Conservation (phyloP, 2,888 invertebrate genomes). For the Blera fallax region DNA sequence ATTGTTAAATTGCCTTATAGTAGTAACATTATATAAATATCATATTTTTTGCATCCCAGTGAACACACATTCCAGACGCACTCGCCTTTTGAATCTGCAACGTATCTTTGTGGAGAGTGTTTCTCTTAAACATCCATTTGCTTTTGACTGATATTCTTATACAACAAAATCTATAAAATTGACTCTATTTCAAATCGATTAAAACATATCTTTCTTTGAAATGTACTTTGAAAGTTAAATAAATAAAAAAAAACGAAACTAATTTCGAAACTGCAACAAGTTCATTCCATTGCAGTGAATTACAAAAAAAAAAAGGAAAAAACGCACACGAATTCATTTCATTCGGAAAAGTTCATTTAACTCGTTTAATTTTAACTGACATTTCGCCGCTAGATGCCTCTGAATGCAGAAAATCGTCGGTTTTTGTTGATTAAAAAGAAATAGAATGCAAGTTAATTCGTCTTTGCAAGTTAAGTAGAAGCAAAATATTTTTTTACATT, state of each 20-base stretch:
- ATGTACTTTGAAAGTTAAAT: constrained; percentile 7
- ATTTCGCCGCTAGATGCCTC: constrained; percentile 63
- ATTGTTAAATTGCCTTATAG: background rate
- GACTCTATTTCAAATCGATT: background rate
- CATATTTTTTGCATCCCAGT: background rate
- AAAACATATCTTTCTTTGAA: background rate
- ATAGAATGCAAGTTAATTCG: constrained; percentile 31
- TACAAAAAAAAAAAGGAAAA: background rate
- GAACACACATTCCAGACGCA: background rate
- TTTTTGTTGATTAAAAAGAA: constrained; percentile 58
- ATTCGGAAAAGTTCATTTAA: constrained; percentile 15
- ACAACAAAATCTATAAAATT: background rate
- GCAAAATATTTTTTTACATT: background rate
- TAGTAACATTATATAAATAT: background rate
- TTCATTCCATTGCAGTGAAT: constrained; percentile 41
- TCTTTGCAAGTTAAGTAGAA: background rate
- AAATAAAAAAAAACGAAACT: constrained; percentile 29
- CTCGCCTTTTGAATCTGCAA: constrained; percentile 55
- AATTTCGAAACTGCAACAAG: constrained; percentile 61
- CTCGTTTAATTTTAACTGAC: constrained; percentile 43
- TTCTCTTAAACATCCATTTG: background rate
- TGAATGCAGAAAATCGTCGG: constrained; percentile 42
- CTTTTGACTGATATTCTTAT: background rate
- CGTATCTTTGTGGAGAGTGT: background rate
- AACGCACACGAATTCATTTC: constrained; percentile 18